These are phyloP conservation scores for Sebastes diploproa DNA, from an alignment of 2,797 vertebrate genomes.

Conservation along the genomic window DNA sequence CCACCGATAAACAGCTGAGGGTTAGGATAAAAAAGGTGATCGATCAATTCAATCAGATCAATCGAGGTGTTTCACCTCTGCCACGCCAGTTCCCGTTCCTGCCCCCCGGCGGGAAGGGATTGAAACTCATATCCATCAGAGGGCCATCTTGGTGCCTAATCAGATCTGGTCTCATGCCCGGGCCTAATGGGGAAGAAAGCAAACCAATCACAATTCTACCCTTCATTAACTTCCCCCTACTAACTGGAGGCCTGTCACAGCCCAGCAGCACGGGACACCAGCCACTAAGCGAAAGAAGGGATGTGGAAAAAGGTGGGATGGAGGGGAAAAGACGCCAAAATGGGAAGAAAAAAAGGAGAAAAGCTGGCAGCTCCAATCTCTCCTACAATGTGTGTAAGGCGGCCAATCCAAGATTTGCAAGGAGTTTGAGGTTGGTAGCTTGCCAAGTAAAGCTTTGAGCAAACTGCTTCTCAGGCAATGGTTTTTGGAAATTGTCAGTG, in stretches of 20 bases:
- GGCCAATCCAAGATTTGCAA: conserved; percentile 36
- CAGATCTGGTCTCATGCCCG: conserved; percentile 79
- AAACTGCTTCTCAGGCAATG: conserved; percentile 43
- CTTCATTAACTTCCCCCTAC: conserved; percentile 26
- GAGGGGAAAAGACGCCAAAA: conserved; percentile 21
- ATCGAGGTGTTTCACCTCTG: conserved; percentile 81
- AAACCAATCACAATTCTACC: conserved; percentile 76
- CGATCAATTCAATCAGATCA: conserved; percentile 56
- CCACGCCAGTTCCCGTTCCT: conserved; percentile 80
- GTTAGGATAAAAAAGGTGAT: conserved; percentile 46
- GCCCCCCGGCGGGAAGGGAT: conserved; percentile 79
- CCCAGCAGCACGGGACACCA: conserved; percentile 52
- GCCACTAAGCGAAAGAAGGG: conserved; percentile 55
- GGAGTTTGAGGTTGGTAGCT: conserved; percentile 18
- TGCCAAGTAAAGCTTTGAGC: conserved; percentile 39
- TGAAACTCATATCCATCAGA: conserved; percentile 84
- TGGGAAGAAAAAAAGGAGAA: not conserved
- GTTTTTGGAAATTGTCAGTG: conserved; percentile 28
- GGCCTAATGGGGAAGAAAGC: conserved; percentile 78
- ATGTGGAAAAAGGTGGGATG: conserved; percentile 35
- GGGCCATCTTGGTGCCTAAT: conserved; percentile 81
- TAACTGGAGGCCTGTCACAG: conserved; percentile 42
- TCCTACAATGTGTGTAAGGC: not conserved
- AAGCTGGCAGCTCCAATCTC: conserved; percentile 22
- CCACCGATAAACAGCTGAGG: conserved; percentile 21